These are phyloP conservation scores for Eupithecia dodoneata DNA, from an alignment of 2,888 invertebrate genomes.

Conservation along the genomic window DNA sequence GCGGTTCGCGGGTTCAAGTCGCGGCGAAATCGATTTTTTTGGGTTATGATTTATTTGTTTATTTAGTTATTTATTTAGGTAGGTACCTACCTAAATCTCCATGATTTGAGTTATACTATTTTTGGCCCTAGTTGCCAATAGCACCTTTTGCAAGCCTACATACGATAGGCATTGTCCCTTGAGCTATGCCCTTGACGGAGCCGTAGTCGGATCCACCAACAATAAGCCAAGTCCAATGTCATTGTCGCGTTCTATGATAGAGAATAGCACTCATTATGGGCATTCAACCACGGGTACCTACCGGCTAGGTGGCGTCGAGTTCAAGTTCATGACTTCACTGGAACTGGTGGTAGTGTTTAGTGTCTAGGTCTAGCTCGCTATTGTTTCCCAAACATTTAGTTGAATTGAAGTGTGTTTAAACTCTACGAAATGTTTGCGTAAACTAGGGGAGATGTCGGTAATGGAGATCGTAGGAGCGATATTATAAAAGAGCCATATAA, in stretches of 20 bases:
- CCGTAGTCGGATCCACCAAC: background rate
- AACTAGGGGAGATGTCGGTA: background rate
- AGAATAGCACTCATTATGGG: constrained; percentile 4
- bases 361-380: background rate
- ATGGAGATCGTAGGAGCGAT: too few species aligned
- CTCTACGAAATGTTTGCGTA: background rate
- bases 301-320: background rate
- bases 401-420: background rate
- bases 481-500: too few species aligned
- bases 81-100: too few species aligned
- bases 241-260: background rate
- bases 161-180: background rate
- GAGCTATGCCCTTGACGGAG: background rate
- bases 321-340: constrained; percentile 21
- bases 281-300: constrained; percentile 2
- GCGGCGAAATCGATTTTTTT: too few species aligned
- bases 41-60: too few species aligned
- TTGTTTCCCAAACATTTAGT: background rate
- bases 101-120: background rate
- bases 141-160: background rate
- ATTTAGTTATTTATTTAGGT: too few species aligned
- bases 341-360: background rate
- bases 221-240: background rate
- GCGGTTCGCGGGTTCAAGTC: too few species aligned
- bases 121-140: background rate